Evolutionary conservation across 1,140 invertebrate genomes (phyloP).

Genomic region (Bombyx mori): DNA sequence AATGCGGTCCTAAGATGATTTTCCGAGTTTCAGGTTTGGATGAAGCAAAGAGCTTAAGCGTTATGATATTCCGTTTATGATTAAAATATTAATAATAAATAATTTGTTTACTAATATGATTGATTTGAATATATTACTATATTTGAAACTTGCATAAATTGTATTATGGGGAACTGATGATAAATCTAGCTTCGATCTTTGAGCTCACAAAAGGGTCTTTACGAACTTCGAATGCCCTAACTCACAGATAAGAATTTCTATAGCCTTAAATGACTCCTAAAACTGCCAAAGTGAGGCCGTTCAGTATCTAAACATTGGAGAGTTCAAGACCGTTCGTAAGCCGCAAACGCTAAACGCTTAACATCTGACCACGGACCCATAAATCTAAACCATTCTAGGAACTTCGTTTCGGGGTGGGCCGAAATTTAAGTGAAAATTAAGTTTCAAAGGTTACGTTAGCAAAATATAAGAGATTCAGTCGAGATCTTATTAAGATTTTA

Average conservation of each 20-base stretch:
- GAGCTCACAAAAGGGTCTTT: too few relatives aligned
- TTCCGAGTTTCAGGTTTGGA: slow-evolving; percentile 15
- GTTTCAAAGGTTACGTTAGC: slow-evolving; percentile 6
- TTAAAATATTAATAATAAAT: not conserved
- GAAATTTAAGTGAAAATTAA: slow-evolving; percentile 9
- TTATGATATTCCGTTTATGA: not conserved
- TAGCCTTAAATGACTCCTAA: not conserved
- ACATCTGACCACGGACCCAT: slow-evolving; percentile 8
- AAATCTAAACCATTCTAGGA: slow-evolving; percentile 10
- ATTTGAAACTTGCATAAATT: too few relatives aligned
- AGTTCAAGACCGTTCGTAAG: not conserved
- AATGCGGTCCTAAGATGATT: slow-evolving; percentile 39
- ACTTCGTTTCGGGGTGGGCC: slow-evolving; percentile 7
- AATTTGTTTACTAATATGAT: not conserved
- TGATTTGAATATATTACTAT: too few relatives aligned
- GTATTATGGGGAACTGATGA: too few relatives aligned
- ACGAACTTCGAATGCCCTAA: too few relatives aligned
- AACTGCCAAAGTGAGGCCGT: not conserved
- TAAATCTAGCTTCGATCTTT: too few relatives aligned
- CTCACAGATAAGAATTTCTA: too few relatives aligned
- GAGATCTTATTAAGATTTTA: slow-evolving; percentile 6
- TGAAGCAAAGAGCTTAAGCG: too few relatives aligned
- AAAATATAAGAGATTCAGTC: slow-evolving; percentile 2
- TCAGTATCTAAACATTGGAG: too few relatives aligned
- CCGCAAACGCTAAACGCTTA: slow-evolving; percentile 5